Percentiles rank a stretch among this genome's conserved stretches.
phyloP scores from a whole-genome alignment of 2,113 vertebrate species.

The Puffinus mauretanicus region DNA sequence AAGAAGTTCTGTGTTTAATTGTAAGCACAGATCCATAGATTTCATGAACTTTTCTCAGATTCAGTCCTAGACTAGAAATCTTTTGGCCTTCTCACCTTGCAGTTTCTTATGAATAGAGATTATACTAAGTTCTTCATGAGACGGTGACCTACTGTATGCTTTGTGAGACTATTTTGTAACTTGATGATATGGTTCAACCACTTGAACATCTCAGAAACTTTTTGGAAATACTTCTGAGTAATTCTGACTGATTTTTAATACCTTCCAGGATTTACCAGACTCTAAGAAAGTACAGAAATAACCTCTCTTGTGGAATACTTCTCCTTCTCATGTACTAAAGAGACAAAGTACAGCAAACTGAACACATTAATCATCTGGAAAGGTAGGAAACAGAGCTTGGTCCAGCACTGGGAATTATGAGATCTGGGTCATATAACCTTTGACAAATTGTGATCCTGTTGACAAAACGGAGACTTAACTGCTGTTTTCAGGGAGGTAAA shows the following conservation, averaged over 20 bases:
- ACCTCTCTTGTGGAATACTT: neutral
- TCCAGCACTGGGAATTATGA: neutral
- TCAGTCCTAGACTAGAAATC: neutral
- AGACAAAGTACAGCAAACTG: neutral
- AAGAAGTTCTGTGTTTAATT: neutral
- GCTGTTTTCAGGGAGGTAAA: neutral
- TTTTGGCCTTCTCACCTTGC: neutral
- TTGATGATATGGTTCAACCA: neutral
- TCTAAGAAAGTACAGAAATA: neutral
- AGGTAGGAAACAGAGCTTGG: neutral
- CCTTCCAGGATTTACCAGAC: neutral
- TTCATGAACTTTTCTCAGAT: neutral
- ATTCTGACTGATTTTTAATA: neutral
- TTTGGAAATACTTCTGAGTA: neutral
- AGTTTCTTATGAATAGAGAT: neutral
- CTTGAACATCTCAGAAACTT: neutral
- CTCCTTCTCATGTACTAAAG: neutral
- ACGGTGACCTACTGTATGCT: neutral
- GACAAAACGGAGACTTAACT: neutral
- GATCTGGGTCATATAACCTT: neutral
- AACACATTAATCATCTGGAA: conserved; percentile 43
- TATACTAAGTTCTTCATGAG: neutral
- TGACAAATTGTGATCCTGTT: conserved; percentile 21
- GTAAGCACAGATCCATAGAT: neutral
- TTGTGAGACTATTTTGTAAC: neutral